phyloP scores from a whole-genome alignment of 2,888 invertebrate species.

The Apodemia hepburni region DNA sequence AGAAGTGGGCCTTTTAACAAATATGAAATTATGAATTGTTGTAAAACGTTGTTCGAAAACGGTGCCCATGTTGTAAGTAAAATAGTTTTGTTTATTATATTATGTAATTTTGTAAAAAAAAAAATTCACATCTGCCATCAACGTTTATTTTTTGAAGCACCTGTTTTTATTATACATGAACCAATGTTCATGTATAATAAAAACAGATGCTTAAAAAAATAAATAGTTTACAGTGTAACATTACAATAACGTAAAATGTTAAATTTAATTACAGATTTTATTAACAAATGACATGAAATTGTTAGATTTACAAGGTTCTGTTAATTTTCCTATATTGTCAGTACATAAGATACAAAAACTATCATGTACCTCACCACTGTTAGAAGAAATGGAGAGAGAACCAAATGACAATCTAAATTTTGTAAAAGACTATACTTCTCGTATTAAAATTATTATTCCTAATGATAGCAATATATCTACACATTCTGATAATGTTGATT shows the following conservation, averaged over 20 bases:
- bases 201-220: too few relatives aligned
- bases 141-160: too few relatives aligned
- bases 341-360: constrained; percentile 40
- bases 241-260: too few relatives aligned
- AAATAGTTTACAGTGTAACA: too few relatives aligned
- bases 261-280: constrained; percentile 40
- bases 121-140: too few relatives aligned
- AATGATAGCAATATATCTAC: constrained; percentile 26
- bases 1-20: not conserved
- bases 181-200: too few relatives aligned
- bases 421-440: constrained; percentile 13
- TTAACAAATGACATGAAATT: constrained; percentile 43
- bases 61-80: constrained; percentile 25
- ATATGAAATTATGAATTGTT: constrained; percentile 25
- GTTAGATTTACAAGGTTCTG: constrained; percentile 33
- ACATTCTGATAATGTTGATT: constrained; percentile 1
- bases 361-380: constrained; percentile 20
- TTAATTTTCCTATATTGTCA: constrained; percentile 38
- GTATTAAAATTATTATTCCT: constrained; percentile 34
- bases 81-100: not conserved
- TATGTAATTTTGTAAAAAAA: too few relatives aligned
- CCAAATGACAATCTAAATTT: not conserved
- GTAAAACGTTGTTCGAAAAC: constrained; percentile 23
- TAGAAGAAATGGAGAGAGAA: constrained; percentile 5
- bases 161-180: too few relatives aligned